Base-by-base conservation (phyloP, 2,888 invertebrate genomes). In the Pedicia rivosa region DNA sequence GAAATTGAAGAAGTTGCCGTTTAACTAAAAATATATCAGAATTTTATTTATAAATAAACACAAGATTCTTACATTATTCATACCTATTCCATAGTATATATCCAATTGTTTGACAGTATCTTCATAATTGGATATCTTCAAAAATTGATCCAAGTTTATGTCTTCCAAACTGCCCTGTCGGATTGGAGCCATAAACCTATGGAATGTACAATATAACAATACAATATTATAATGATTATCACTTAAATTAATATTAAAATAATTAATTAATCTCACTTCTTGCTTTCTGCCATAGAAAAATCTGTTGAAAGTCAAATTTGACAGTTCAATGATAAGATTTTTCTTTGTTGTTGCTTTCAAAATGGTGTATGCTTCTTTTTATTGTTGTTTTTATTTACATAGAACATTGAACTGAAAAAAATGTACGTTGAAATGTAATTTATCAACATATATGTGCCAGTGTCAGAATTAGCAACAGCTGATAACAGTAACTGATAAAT, bases 41-140 rank as follows among this genome's bases (percentile, higher is more conserved):
- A 36, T 5, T 16, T 13, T 24, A 28, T 13, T n/a, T 19, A 29
- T 39, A 37, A 14, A 1, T 14, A 4, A 26, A 9, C 2, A 5
- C 7, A 20, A 20, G 5, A 37, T 31, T 3, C 6, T 20, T 12
- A 10, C 14, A 22, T 40, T 25, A 5, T 22, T 46, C 63, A 62
- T 65, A 90, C 91, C 87, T 50, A 87, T 82, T 50, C 87, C 88
- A 74, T 94, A 94, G 58, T 88, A 92, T 50, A 84, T 80, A 62
- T 92, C 90, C 41, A 94, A 64, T 55, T 90, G 88, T 44, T 79
- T 70, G 1, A 92, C 83, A 5, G 87, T 87, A 48, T 88, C 86
- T 60, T 88, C 87, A 64, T 90, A 90, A 54, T 84, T 87, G 8
- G 77, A 77, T 36, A 79, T 74, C 64, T 83, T 83, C 25, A 83